phyloP scores from a whole-genome alignment of 2,888 invertebrate genomes.

The Podotricha telesiphe region DNA sequence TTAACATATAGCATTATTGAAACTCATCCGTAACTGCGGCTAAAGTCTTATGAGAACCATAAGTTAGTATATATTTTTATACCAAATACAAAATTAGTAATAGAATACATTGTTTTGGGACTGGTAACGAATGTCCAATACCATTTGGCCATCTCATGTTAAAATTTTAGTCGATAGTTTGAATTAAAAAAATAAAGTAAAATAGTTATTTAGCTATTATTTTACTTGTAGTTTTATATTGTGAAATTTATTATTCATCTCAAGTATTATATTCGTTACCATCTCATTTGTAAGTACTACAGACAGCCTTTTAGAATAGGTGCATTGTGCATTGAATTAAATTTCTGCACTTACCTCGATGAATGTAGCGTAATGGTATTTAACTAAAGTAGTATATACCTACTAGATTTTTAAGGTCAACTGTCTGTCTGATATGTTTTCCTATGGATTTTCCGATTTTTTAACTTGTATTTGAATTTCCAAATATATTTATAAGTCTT shows the following conservation, averaged over 20 bases:
- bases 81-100: conserved; percentile 8
- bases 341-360: neutral
- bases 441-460: neutral
- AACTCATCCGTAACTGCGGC: conserved; percentile 7
- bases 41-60: conserved; percentile 24
- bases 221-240: neutral
- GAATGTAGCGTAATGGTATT: neutral
- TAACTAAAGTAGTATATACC: neutral
- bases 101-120: conserved; percentile 2
- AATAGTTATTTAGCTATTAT: too few species aligned
- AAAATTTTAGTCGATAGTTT: neutral
- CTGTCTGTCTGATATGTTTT: conserved; percentile 1
- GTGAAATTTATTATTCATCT: too few species aligned
- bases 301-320: neutral
- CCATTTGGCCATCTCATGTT: neutral
- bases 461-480: neutral
- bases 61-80: conserved; percentile 22
- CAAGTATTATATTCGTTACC: conserved; percentile 10
- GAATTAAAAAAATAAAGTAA: too few species aligned
- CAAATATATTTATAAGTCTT: neutral
- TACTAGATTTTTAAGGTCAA: neutral
- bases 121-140: conserved; percentile 9
- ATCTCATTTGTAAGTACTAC: conserved; percentile 9
- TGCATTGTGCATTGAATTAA: neutral
- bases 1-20: neutral